Evolutionary conservation across 2,888 invertebrate species (phyloP).

Genomic region (Myopa tessellatipennis): DNA sequence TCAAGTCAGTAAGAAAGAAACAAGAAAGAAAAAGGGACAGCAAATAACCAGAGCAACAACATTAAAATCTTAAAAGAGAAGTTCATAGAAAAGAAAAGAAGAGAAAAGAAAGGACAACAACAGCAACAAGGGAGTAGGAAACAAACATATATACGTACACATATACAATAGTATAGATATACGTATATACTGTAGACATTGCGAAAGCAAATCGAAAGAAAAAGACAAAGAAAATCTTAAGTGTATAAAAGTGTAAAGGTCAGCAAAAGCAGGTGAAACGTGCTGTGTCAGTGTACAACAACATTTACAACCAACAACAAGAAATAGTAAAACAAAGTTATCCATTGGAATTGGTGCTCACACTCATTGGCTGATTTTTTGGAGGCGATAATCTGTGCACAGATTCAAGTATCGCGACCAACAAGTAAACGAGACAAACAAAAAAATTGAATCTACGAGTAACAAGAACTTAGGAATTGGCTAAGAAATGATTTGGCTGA

Average conservation of each 20-base stretch:
- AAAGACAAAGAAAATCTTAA: constrained; percentile 3
- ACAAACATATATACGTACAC: no score
- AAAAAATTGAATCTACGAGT: neutral
- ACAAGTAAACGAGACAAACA: neutral
- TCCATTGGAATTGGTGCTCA: constrained; percentile 16
- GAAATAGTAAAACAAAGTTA: constrained; percentile 25
- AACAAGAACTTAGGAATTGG: neutral
- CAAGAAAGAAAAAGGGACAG: neutral
- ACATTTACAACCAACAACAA: constrained; percentile 15
- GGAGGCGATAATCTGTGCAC: constrained; percentile 11
- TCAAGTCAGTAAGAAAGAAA: neutral
- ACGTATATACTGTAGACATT: neutral
- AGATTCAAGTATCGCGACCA: neutral
- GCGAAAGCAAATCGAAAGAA: neutral
- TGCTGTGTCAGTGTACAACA: constrained; percentile 1
- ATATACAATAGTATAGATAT: no score
- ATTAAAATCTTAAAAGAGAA: neutral
- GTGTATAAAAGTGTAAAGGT: constrained; percentile 37
- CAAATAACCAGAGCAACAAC: constrained; percentile 3
- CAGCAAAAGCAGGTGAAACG: constrained; percentile 40
- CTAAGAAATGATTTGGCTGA: neutral
- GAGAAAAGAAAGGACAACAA: neutral
- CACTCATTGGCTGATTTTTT: constrained; percentile 10
- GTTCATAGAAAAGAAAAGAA: neutral
- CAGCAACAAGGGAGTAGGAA: neutral